A percentile compares a stretch with the other conserved stretches of the same genome.
These are phyloP conservation scores for Paramuricea clavata DNA, from an alignment of 92 coral and sea anemone species.

Conservation along the genomic window DNA sequence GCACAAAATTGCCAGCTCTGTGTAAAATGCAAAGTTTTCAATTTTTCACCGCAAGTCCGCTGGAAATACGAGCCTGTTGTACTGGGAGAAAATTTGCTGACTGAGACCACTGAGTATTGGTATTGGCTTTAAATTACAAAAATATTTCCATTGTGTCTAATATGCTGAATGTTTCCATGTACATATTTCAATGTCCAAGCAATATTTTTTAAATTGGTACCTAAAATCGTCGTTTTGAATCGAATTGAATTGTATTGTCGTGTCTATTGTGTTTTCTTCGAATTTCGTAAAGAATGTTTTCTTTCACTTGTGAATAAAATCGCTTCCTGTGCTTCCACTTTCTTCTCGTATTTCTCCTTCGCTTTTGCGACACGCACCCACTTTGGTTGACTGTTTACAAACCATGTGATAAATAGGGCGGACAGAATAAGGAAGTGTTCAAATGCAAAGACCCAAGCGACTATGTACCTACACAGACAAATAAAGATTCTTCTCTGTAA, in stretches of 20 bases:
- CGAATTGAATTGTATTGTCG: not conserved
- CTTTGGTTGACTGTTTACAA: conserved; percentile 86
- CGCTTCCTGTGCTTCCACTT: conserved; percentile 22
- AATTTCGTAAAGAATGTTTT: not conserved
- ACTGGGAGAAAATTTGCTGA: no score
- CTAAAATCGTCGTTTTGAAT: not conserved
- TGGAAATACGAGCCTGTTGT: no score
- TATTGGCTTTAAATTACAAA: no score
- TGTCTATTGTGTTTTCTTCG: conserved; percentile 24
- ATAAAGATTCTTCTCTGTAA: not conserved
- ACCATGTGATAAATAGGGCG: conserved; percentile 82
- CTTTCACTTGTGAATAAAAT: conserved; percentile 1
- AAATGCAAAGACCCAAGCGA: conserved; percentile 88
- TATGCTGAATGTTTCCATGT: no score
- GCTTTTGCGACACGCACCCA: conserved; percentile 97
- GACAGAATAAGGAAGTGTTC: conserved; percentile 91
- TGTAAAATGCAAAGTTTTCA: no score
- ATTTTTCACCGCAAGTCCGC: no score
- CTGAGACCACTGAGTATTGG: no score
- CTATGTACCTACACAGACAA: conserved; percentile 78
- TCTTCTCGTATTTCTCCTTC: conserved; percentile 85
- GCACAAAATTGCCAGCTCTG: no score
- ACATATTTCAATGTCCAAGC: no score
- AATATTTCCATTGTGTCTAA: not conserved
- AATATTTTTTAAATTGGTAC: not conserved